Evolutionary conservation across 2,113 vertebrate genomes (phyloP).

Genomic region (Sinocyclocheilus maitianheensis): DNA sequence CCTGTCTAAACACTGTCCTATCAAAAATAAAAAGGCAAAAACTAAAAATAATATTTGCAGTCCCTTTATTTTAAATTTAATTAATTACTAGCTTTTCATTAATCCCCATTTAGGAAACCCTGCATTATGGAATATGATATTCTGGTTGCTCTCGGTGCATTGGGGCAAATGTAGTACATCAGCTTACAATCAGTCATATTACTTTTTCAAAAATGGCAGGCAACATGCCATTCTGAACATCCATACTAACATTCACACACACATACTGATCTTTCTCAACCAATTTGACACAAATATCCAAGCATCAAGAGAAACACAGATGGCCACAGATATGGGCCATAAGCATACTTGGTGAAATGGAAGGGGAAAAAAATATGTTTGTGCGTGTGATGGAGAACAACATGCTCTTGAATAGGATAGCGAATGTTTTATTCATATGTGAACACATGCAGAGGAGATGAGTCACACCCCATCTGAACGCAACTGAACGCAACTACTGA

Average conservation of each 20-base stretch:
- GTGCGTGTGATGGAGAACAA: background rate
- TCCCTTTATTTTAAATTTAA: too few species aligned
- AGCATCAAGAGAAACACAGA: slow-evolving; percentile 3
- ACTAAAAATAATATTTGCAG: too few species aligned
- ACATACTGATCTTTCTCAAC: background rate
- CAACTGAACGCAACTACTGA: slow-evolving; percentile 32
- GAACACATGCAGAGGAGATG: slow-evolving; percentile 64
- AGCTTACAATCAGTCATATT: background rate
- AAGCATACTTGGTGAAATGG: background rate
- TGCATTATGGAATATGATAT: background rate
- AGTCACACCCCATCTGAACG: slow-evolving; percentile 62
- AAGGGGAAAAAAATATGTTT: background rate
- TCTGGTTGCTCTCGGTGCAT: background rate
- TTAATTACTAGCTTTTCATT: too few species aligned
- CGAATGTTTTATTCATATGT: slow-evolving; percentile 75
- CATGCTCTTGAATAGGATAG: slow-evolving; percentile 52
- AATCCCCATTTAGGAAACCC: too few species aligned
- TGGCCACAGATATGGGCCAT: slow-evolving; percentile 4
- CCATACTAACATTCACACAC: background rate
- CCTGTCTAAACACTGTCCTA: too few species aligned
- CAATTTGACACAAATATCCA: background rate
- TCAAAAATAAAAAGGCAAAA: too few species aligned
- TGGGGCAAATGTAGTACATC: background rate
- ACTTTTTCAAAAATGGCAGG: background rate
- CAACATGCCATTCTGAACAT: background rate